These are phyloP conservation scores for Odontomachus brunneus DNA, from an alignment of 1,140 invertebrate species.

Conservation along the genomic window DNA sequence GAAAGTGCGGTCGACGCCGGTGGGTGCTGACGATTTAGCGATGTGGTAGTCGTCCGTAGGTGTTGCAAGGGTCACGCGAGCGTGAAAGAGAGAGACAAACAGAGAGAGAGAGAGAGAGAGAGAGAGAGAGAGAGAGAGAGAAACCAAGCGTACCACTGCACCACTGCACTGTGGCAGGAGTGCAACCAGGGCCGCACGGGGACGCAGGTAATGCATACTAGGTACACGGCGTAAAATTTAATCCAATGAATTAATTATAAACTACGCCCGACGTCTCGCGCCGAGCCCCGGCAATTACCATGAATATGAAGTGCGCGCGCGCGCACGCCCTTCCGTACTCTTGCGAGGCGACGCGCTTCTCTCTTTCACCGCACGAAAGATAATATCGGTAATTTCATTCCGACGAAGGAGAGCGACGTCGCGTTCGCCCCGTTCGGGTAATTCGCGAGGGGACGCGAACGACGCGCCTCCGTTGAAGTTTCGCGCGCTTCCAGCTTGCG, in stretches of 20 bases:
- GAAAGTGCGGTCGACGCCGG: not conserved
- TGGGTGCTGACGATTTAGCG: slow-evolving; percentile 9
- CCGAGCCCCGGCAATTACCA: slow-evolving; percentile 70
- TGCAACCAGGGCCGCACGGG: not conserved
- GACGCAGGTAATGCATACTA: slow-evolving; percentile 69
- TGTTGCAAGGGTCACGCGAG: not conserved
- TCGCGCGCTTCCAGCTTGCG: slow-evolving; percentile 1
- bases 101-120: not conserved
- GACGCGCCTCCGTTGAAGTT: slow-evolving; percentile 10
- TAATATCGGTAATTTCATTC: slow-evolving; percentile 69
- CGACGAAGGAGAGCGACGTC: not conserved
- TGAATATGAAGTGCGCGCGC: slow-evolving; percentile 71
- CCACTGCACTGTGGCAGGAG: not conserved
- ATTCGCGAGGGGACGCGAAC: slow-evolving; percentile 43
- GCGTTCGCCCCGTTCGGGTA: not conserved
- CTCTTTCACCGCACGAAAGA: slow-evolving; percentile 29
- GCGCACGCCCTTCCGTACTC: slow-evolving; percentile 20
- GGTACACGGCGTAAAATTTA: slow-evolving; percentile 75
- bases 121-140: not conserved
- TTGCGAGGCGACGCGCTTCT: slow-evolving; percentile 31
- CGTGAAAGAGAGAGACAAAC: not conserved
- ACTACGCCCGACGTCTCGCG: slow-evolving; percentile 67
- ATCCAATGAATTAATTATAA: slow-evolving; percentile 80
- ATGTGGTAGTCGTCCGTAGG: not conserved
- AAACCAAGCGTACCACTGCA: not conserved